Base-by-base conservation (phyloP, 2,113 vertebrate genomes). In the Caranx ignobilis region DNA sequence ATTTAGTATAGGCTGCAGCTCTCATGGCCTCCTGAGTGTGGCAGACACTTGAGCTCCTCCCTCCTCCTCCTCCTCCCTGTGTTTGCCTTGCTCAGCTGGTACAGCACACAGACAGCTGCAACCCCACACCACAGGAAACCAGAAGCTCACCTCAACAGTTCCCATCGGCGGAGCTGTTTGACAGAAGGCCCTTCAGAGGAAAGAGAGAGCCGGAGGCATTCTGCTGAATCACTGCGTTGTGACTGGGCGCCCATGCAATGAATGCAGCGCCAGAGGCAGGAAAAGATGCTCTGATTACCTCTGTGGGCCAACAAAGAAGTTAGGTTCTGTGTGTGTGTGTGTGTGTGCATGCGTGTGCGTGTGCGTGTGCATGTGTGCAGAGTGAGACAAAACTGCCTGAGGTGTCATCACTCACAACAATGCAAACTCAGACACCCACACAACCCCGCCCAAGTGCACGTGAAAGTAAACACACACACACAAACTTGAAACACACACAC, bases 161-260 rank as follows among this genome's bases (percentile, higher is more conserved):
- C 87, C 88, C 88, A 71, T 88, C 78, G 31, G 12, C 54, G 18
- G 68, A 83, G 70, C 75, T 61, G 81, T 85, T 78, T 91, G 88
- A 91, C 85, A 89, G 91, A 91, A 86, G 76, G 90, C 88, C 79
- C 84, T 88, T 92, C 79, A 81, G 83, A 85, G 85, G 67, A 67
- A 48, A 66, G 79, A 89, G 76, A 48, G 66, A 71, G 89, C 91
- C 84, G 60, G 84, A 89, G 88, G 81, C 89, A 90, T 93, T 93
- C 81, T 93, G 94, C 94, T 95, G 94, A 94, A 94, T 95, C 95
- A 95, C 92, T 91, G 93, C 89, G 61, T 78, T 83, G 87, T 71
- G 82, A 92, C 83, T 77, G 86, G 86, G 91, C 73, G 64, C 86
- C 69, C 82, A 75, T 71, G 86, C 88, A 87, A 69, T 70, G 82